Conservation (phyloP, 2,113 vertebrate genomes). For the Amphiprion percula region DNA sequence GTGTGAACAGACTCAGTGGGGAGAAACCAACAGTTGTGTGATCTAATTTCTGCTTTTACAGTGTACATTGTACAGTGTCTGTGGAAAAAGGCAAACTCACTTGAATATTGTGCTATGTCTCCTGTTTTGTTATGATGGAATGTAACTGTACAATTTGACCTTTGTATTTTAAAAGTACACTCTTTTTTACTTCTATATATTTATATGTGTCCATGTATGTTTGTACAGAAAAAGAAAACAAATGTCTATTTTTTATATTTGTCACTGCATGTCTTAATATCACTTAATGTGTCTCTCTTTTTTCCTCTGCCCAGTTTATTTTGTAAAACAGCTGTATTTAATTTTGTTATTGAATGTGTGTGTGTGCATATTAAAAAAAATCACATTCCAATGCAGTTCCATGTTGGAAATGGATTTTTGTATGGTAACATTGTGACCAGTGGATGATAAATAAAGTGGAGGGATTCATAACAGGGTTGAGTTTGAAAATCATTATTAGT, state of each 20-base stretch:
- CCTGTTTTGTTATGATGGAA: slow-evolving; percentile 91
- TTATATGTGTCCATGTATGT: slow-evolving; percentile 94
- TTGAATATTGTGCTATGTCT: slow-evolving; percentile 81
- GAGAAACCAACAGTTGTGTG: slow-evolving; percentile 63
- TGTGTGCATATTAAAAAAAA: slow-evolving; percentile 59
- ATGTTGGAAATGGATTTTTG: slow-evolving; percentile 76
- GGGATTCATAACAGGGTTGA: slow-evolving; percentile 45
- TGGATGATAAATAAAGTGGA: slow-evolving; percentile 78
- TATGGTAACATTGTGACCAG: slow-evolving; percentile 77
- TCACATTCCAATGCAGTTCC: slow-evolving; percentile 73
- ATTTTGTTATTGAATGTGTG: slow-evolving; percentile 74
- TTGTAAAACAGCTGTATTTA: slow-evolving; percentile 81
- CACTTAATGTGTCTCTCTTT: slow-evolving; percentile 61
- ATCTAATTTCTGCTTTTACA: slow-evolving; percentile 88
- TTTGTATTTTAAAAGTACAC: slow-evolving; percentile 99
- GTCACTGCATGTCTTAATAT: slow-evolving; percentile 88
- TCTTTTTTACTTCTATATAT: slow-evolving; percentile 96
- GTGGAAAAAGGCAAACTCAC: slow-evolving; percentile 72
- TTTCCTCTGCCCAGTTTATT: slow-evolving; percentile 58
- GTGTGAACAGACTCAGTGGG: slow-evolving; percentile 58
- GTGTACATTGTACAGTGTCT: slow-evolving; percentile 85
- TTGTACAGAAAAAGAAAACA: slow-evolving; percentile 89
- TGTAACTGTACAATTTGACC: slow-evolving; percentile 95
- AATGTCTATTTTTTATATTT: slow-evolving; percentile 99
- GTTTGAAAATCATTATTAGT: slow-evolving; percentile 17